Evolutionary conservation across 2,888 invertebrate genomes (phyloP).

Genomic region (Petrolisthes cinctipes): DNA sequence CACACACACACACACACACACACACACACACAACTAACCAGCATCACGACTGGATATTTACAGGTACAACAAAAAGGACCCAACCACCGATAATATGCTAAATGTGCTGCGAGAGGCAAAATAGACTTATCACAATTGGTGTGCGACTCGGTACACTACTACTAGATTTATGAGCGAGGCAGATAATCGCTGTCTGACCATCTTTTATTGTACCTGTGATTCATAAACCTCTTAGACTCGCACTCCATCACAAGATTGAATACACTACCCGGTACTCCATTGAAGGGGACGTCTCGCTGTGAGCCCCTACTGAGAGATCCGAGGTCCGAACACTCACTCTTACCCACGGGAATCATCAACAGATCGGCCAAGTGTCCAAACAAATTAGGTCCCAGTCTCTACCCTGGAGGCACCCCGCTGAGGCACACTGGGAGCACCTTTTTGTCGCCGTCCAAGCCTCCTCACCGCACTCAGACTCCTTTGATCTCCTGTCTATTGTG

Average conservation of each 20-base stretch:
- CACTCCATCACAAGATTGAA: constrained; percentile 36
- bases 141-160: constrained; percentile 3
- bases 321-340: constrained; percentile 32
- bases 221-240: constrained; percentile 45
- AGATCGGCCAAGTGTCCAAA: constrained; percentile 60
- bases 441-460: constrained; percentile 33
- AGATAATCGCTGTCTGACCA: constrained; percentile 33
- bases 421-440: constrained; percentile 38
- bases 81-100: background rate
- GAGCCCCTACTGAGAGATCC: constrained; percentile 24
- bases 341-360: constrained; percentile 51
- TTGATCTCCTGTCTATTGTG: background rate
- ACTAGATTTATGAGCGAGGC: constrained; percentile 11
- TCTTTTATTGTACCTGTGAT: constrained; percentile 44
- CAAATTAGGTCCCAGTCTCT: constrained; percentile 53
- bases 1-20: background rate
- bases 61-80: background rate
- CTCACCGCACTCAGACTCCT: constrained; percentile 29
- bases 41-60: background rate
- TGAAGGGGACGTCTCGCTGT: constrained; percentile 6
- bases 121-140: constrained; percentile 33
- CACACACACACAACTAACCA: background rate
- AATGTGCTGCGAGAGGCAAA: background rate
- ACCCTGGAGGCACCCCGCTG: constrained; percentile 40
- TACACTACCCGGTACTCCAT: constrained; percentile 22